These are phyloP conservation scores for Oxytorus armatus DNA, from an alignment of 2,888 invertebrate species.

Conservation along the genomic window DNA sequence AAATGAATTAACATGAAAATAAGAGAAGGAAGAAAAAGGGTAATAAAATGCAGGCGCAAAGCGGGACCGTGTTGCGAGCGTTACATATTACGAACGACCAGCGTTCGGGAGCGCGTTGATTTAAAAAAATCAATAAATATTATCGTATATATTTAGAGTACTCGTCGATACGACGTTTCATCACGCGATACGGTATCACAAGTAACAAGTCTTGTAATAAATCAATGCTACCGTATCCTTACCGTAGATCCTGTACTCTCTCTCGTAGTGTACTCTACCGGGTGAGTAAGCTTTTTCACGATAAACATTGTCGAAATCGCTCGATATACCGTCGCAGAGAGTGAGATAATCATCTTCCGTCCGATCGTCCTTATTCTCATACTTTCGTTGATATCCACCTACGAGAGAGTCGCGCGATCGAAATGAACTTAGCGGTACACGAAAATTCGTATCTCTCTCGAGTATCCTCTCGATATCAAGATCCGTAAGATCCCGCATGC, in stretches of 20 bases:
- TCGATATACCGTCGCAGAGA: conserved; percentile 76
- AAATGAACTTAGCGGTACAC: conserved; percentile 63
- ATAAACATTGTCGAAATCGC: conserved; percentile 73
- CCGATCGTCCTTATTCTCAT: conserved; percentile 51
- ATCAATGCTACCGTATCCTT: conserved; percentile 83
- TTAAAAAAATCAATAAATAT: background rate
- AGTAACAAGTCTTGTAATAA: conserved; percentile 83
- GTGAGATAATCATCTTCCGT: conserved; percentile 76
- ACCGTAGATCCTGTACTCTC: conserved; percentile 83
- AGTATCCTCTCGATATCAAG: conserved; percentile 80
- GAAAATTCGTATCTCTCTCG: conserved; percentile 74
- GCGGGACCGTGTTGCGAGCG: conserved; percentile 6
- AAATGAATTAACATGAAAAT: no score
- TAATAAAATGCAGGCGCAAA: background rate
- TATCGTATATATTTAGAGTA: no score
- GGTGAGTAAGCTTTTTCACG: conserved; percentile 76
- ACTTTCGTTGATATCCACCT: conserved; percentile 60
- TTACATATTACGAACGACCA: conserved; percentile 45
- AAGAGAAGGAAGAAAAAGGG: background rate
- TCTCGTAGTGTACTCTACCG: conserved; percentile 82
- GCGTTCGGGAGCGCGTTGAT: conserved; percentile 37
- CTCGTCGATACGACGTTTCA: no score
- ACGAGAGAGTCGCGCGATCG: conserved; percentile 62
- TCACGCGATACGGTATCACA: conserved; percentile 77
- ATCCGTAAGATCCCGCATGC: conserved; percentile 80